phyloP scores from a whole-genome alignment of 2,113 vertebrate species.

The Argyrosomus japonicus region DNA sequence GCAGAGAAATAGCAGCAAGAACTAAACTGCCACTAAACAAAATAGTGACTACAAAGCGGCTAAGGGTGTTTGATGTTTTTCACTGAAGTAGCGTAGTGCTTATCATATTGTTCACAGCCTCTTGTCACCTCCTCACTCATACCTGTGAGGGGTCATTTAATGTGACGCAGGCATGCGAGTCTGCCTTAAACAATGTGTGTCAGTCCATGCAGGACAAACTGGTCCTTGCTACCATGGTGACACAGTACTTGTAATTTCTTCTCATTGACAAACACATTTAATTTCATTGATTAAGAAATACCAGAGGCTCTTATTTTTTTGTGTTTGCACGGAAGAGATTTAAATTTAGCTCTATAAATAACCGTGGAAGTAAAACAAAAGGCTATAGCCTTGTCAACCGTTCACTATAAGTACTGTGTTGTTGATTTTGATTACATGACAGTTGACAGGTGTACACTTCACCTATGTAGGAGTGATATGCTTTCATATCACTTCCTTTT shows the following conservation, averaged over 20 bases:
- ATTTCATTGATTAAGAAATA: conserved; percentile 63
- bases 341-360: conserved; percentile 75
- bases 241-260: not conserved
- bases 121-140: conserved; percentile 55
- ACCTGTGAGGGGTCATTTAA: conserved; percentile 61
- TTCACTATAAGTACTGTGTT: conserved; percentile 61
- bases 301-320: conserved; percentile 32
- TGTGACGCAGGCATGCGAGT: conserved; percentile 33
- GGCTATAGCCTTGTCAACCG: conserved; percentile 77
- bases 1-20: conserved; percentile 11
- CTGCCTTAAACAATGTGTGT: conserved; percentile 22
- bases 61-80: conserved; percentile 60
- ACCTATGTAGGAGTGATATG: conserved; percentile 70
- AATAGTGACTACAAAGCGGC: conserved; percentile 21
- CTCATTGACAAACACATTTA: conserved; percentile 24
- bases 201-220: not conserved
- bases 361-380: conserved; percentile 53
- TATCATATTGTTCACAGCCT: conserved; percentile 68
- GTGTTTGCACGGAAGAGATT: conserved; percentile 38
- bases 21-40: conserved; percentile 31
- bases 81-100: conserved; percentile 49
- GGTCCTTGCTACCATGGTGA: conserved; percentile 21
- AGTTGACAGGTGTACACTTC: conserved; percentile 76
- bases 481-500: conserved; percentile 70
- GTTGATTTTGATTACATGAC: conserved; percentile 74